Conservation (phyloP, 2,888 invertebrate genomes). For the Sepioteuthis lessoniana region DNA sequence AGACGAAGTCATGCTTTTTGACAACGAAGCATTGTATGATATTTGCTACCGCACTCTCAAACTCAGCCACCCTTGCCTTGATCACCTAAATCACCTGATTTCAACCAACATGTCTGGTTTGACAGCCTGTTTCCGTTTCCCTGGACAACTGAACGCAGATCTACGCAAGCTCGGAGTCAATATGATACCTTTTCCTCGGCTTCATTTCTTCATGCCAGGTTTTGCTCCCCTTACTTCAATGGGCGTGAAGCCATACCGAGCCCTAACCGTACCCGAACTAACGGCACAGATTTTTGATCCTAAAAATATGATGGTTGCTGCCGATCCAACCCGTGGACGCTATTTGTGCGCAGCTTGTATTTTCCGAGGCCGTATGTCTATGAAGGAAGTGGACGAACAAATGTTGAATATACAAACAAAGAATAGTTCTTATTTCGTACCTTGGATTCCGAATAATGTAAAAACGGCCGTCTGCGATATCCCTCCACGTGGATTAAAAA, state of each 20-base stretch:
- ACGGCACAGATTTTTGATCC: constrained; percentile 87
- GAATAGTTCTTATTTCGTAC: constrained; percentile 70
- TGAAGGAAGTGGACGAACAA: constrained; percentile 80
- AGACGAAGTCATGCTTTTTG: constrained; percentile 1
- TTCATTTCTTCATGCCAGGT: constrained; percentile 94
- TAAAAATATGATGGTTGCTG: constrained; percentile 82
- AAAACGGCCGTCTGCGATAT: constrained; percentile 93
- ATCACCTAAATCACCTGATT: constrained; percentile 24
- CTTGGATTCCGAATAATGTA: constrained; percentile 72
- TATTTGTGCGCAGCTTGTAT: constrained; percentile 72
- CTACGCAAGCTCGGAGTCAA: constrained; percentile 78
- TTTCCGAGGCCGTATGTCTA: constrained; percentile 74
- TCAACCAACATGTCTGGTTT: constrained; percentile 37
- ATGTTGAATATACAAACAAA: constrained; percentile 86
- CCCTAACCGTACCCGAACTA: constrained; percentile 80
- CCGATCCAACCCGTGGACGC: constrained; percentile 68
- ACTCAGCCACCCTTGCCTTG: neutral
- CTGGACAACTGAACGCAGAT: constrained; percentile 88
- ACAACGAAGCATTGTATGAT: constrained; percentile 25
- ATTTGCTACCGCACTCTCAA: constrained; percentile 24
- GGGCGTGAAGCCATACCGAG: constrained; percentile 78
- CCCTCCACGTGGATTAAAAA: constrained; percentile 90
- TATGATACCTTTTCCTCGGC: constrained; percentile 93
- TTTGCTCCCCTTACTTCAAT: constrained; percentile 83
- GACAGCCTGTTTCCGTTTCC: constrained; percentile 63